Evolutionary conservation across 2,888 invertebrate genomes (phyloP), one percentile per base, ranked within the genome.

Genomic region (Drosophila mimetica): DNA sequence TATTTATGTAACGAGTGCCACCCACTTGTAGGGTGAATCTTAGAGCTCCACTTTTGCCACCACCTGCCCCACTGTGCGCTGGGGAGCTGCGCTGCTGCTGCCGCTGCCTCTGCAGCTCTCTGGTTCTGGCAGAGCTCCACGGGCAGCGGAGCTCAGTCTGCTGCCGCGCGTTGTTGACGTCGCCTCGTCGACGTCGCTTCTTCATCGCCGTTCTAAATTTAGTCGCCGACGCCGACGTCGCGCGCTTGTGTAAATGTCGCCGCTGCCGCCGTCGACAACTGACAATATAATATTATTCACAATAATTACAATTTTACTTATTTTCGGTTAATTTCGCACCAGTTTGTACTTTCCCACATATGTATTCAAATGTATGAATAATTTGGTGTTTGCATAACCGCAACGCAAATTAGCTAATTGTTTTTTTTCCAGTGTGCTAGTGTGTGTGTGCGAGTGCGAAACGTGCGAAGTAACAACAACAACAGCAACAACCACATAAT

Each of bases 161-260:
- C 76, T 71, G 81, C 73, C 61, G 87, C 85, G 85, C 85, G 75
- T 83, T 69, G 86, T 72, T 58, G 63, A 57, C 81, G 82, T 71
- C 78, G 84, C 71, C 48, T 80, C 74, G 79, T 65, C 69, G 69
- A 71, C 44, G 57, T 61, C 54, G 53, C 36, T 54, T 47, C 34
- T 48, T 60, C 53, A 37, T 46, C 57, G 63, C 65, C 63, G 70
- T 82, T 86, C 88, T 88, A 88, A 86, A 88, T 75, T 82, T 88
- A 88, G 75, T 76, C 64, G 78, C 44, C 76, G 73, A 67, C 51
- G 67, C 44, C 67, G 67, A 66, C 55, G 67, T 55, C 67, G 71
- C 73, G 82, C 53, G 73, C 71, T 73, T 70, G 42, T 64, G 58
- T 86, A 74, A 83, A 86, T 86, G 81, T 78, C 74, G 76, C 70